Conservation (phyloP, 2,113 vertebrate species). For the Platichthys stellatus region DNA sequence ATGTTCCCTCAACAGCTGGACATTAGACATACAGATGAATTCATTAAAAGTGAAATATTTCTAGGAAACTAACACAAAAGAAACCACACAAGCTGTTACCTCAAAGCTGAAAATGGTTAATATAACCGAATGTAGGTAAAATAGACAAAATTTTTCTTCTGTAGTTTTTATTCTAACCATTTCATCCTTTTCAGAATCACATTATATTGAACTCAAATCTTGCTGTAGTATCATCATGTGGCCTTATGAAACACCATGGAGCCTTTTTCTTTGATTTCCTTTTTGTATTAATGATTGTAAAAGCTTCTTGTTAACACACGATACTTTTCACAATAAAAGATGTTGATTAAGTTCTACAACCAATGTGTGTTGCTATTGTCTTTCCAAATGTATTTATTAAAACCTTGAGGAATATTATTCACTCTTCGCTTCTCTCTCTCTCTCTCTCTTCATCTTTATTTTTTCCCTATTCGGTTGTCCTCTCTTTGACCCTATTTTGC, state of each 20-base stretch:
- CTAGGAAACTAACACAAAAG: constrained; percentile 26
- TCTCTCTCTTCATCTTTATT: constrained; percentile 30
- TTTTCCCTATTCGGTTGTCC: constrained; percentile 31
- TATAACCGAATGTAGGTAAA: constrained; percentile 42
- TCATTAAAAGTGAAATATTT: constrained; percentile 15
- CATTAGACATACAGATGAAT: constrained; percentile 15
- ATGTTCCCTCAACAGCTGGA: neutral
- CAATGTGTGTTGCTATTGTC: constrained; percentile 58
- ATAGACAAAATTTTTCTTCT: constrained; percentile 11
- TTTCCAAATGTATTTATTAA: constrained; percentile 29
- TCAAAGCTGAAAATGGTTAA: constrained; percentile 34
- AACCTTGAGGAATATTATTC: constrained; percentile 32
- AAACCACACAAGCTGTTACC: constrained; percentile 23
- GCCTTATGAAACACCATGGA: constrained; percentile 45
- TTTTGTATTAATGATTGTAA: constrained; percentile 66
- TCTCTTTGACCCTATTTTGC: constrained; percentile 13
- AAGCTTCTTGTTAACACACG: constrained; percentile 54
- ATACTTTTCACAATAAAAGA: constrained; percentile 76
- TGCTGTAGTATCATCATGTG: neutral
- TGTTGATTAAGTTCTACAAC: constrained; percentile 34
- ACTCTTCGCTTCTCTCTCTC: constrained; percentile 42
- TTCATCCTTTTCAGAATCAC: constrained; percentile 4
- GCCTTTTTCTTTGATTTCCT: constrained; percentile 60
- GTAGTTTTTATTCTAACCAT: constrained; percentile 6
- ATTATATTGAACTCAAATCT: constrained; percentile 42